These are phyloP conservation scores for Rotaria socialis DNA, from an alignment of 2,888 invertebrate genomes.

Conservation along the genomic window DNA sequence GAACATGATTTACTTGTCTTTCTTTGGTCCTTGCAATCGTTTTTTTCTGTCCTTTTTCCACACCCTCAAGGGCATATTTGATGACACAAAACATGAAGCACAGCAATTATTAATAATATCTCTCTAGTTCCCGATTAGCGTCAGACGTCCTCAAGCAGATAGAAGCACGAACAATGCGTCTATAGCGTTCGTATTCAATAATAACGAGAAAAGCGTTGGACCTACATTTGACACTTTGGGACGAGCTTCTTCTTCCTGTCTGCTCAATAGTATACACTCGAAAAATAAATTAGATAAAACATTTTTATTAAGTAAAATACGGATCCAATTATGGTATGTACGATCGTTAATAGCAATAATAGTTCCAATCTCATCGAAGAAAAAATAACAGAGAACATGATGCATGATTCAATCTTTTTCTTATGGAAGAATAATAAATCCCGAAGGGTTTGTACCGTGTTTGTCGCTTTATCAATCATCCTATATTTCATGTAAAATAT, in stretches of 20 bases:
- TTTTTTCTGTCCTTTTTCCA: not conserved
- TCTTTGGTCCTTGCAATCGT: not conserved
- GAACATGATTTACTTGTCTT: not conserved
- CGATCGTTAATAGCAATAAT: not conserved
- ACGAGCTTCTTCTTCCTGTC: not conserved
- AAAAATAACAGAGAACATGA: not conserved
- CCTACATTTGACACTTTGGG: not conserved
- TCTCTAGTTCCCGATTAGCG: not conserved
- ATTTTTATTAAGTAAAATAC: not conserved
- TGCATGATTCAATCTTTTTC: not conserved
- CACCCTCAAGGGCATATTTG: not conserved
- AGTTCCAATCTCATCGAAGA: not conserved
- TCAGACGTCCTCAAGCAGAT: not conserved
- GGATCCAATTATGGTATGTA: not conserved
- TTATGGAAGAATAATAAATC: not conserved
- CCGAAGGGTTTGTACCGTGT: not conserved
- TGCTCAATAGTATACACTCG: not conserved
- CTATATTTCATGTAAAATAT: not conserved
- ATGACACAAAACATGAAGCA: not conserved
- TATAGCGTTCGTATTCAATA: not conserved
- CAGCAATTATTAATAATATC: not conserved
- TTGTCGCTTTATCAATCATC: not conserved
- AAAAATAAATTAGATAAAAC: not conserved
- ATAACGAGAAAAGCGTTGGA: not conserved
- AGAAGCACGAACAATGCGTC: not conserved